These are phyloP conservation scores for Astropecten irregularis DNA, from an alignment of 53 echinoderm and acorn worm species.

Conservation along the genomic window DNA sequence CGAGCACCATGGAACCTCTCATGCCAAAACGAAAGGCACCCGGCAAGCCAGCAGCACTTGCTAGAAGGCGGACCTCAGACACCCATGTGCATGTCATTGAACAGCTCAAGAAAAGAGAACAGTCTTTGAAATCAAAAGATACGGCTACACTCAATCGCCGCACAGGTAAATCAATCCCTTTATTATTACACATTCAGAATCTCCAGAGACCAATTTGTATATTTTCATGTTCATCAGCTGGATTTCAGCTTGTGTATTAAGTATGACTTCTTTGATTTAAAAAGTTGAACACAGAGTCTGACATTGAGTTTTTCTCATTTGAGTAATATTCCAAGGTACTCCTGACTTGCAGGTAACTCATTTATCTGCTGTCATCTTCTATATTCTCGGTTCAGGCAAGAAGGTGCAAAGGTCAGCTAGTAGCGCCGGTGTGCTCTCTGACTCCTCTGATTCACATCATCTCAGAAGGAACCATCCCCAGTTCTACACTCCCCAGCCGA, in stretches of 20 bases:
- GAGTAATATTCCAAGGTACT: no score
- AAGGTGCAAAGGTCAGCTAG: background rate
- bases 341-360: no score
- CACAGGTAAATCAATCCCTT: background rate
- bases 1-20: slow-evolving; percentile 25
- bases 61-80: slow-evolving; percentile 37
- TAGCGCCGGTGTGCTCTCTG: background rate
- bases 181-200: no score
- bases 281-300: no score
- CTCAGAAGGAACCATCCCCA: background rate
- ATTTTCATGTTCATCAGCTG: no score
- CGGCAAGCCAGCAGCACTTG: background rate
- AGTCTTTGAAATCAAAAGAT: background rate
- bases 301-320: no score
- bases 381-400: background rate
- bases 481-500: slow-evolving; percentile 53
- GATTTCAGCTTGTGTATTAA: no score
- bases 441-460: background rate
- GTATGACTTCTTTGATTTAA: no score
- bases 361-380: background rate
- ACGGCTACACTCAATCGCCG: background rate
- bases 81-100: slow-evolving; percentile 20
- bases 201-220: no score
- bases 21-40: slow-evolving; percentile 42
- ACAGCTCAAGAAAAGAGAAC: slow-evolving; percentile 24